Base-by-base conservation (phyloP, 2,888 invertebrate genomes). In the Plebejus anna region DNA sequence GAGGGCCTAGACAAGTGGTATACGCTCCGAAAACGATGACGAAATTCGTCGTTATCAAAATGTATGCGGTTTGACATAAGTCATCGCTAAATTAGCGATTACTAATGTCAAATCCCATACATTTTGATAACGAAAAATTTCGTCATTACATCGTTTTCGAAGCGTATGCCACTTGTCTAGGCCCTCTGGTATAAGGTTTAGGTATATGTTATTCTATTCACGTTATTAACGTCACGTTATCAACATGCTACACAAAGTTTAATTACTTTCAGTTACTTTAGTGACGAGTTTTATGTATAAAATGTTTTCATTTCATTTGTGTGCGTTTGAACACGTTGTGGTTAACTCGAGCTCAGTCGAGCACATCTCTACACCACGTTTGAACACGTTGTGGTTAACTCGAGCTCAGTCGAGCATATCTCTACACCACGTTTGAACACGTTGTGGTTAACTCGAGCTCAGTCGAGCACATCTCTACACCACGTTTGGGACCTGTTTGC, bases 221-320 rank as follows among this genome's bases (percentile, higher is more conserved):
- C 51, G 4, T 13, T 51, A 13, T 51, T 13, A 13, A 51, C 13
- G 13, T 51, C 7, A 9, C 42, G 1, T 2, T 47, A 2, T 47
- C 9, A 47, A 47, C 0, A 47, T 47, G 55, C 55, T 55, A 59
- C 2, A 59, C 1, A 59, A 59, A 59, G 59, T 22, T 59, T 22
- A 59, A 59, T 59, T n/a, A 59, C 59, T n/a, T 59, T 2, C 59
- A 22, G 59, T 22, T 59, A 59, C 59, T 22, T 59, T 9, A 11
- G 61, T 61, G 9, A 61, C 3, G 61, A 61, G 7, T 61, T 61
- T 28, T 28, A 11, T 22, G 3, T 28, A 59, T 61, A 28, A 61
- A 61, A 61, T 61, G 61, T 61, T 61, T 61, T 28, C 61, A 28
- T 61, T 61, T 61, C 22, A 61, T 61, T 61, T 61, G 22, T 9